phyloP scores from a whole-genome alignment of 2,888 invertebrate genomes.

The Ochlodes sylvanus region DNA sequence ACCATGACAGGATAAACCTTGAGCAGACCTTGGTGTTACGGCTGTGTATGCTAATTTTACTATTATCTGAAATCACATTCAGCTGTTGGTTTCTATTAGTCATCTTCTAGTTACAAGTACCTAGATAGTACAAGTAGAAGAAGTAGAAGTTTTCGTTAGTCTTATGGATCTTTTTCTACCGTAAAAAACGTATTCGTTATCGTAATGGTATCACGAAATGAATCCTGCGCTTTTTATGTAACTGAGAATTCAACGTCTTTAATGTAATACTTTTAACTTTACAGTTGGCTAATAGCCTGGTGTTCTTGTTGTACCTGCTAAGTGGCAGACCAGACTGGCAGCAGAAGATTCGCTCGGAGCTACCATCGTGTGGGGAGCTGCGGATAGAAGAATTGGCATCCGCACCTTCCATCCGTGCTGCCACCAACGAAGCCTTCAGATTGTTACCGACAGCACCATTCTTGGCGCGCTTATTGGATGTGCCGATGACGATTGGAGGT shows the following conservation, averaged over 20 bases:
- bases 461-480: slow-evolving; percentile 90
- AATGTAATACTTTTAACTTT: background rate
- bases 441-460: slow-evolving; percentile 91
- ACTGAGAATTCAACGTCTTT: no score
- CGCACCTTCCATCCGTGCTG: slow-evolving; percentile 91
- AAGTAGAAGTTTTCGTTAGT: no score
- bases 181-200: no score
- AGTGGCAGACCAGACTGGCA: slow-evolving; percentile 89
- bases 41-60: slow-evolving; percentile 14
- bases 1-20: slow-evolving; percentile 16
- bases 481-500: slow-evolving; percentile 88
- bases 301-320: slow-evolving; percentile 91
- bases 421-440: slow-evolving; percentile 91
- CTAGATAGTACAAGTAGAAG: no score
- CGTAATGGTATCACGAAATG: no score
- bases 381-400: slow-evolving; percentile 85
- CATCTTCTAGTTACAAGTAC: no score
- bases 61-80: background rate
- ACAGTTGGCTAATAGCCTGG: slow-evolving; percentile 91
- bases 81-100: background rate
- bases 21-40: slow-evolving; percentile 8
- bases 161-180: no score
- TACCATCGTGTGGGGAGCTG: slow-evolving; percentile 84
- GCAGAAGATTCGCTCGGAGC: slow-evolving; percentile 87
- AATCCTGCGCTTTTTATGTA: no score